Evolutionary conservation across 2,888 invertebrate genomes (phyloP).

Genomic region (Tinea trinotella): DNA sequence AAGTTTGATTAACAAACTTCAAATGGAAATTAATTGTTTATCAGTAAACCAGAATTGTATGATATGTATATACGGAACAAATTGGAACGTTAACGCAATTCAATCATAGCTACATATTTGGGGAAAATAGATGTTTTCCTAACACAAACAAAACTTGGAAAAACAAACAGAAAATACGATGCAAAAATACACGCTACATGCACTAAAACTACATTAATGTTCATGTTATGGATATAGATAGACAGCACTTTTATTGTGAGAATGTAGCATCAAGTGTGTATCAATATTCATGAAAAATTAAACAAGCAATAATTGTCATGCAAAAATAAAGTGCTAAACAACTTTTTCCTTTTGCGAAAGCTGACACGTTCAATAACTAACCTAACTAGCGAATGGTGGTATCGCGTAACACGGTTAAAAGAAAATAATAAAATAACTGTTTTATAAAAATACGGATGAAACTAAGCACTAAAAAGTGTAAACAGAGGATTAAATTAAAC

Average conservation of each 20-base stretch:
- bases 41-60: background rate
- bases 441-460: background rate
- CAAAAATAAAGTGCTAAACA: background rate
- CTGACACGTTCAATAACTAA: background rate
- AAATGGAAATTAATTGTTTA: conserved; percentile 12
- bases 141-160: no score
- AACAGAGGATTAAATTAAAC: no score
- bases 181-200: background rate
- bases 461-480: conserved; percentile 20
- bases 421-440: background rate
- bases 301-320: background rate
- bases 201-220: background rate
- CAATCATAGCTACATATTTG: no score
- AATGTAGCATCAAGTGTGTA: background rate
- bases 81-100: no score
- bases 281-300: background rate
- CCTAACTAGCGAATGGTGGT: background rate
- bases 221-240: background rate
- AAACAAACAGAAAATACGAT: no score
- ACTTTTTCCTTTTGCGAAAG: no score
- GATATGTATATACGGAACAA: no score
- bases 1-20: conserved; percentile 8
- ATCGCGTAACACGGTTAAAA: background rate
- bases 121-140: no score
- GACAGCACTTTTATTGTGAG: background rate